phyloP scores from a whole-genome alignment of 37 sponge, comb jelly and placozoan genomes.

The Mnemiopsis leidyi region DNA sequence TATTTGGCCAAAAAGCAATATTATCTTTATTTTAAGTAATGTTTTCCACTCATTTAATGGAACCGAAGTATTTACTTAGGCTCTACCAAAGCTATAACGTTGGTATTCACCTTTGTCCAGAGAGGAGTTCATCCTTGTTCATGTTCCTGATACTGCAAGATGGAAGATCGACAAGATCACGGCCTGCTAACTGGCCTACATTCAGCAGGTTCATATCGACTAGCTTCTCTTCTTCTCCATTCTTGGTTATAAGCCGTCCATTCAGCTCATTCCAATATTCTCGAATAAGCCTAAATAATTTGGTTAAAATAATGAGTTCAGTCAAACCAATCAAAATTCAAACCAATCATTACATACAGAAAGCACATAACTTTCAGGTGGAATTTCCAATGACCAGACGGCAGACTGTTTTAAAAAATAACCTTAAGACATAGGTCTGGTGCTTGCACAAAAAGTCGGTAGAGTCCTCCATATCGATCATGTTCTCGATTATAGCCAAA shows the following conservation, averaged over 20 bases:
- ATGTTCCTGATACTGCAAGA: background rate
- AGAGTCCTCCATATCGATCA: conserved; percentile 65
- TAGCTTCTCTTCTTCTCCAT: background rate
- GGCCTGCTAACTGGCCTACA: background rate
- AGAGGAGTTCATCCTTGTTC: conserved; percentile 43
- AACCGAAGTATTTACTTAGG: no score
- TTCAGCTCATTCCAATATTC: conserved; percentile 63
- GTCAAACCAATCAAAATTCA: background rate
- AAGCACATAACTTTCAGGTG: no score
- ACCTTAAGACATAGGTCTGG: conserved; percentile 49
- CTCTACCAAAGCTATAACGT: no score
- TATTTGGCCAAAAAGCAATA: no score
- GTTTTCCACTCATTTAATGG: no score
- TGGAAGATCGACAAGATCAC: background rate
- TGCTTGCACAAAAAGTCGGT: conserved; percentile 48
- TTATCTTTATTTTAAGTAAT: no score
- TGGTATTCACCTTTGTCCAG: conserved; percentile 9
- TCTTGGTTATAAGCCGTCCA: background rate
- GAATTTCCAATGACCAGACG: no score
- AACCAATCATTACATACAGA: no score
- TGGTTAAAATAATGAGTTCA: no score
- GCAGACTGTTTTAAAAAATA: no score
- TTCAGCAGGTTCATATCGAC: conserved; percentile 30
- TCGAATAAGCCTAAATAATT: conserved; percentile 37
- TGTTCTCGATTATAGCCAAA: conserved; percentile 49